phyloP scores from a whole-genome alignment of 2,797 vertebrate species.

The Centroberyx gerrardi region DNA sequence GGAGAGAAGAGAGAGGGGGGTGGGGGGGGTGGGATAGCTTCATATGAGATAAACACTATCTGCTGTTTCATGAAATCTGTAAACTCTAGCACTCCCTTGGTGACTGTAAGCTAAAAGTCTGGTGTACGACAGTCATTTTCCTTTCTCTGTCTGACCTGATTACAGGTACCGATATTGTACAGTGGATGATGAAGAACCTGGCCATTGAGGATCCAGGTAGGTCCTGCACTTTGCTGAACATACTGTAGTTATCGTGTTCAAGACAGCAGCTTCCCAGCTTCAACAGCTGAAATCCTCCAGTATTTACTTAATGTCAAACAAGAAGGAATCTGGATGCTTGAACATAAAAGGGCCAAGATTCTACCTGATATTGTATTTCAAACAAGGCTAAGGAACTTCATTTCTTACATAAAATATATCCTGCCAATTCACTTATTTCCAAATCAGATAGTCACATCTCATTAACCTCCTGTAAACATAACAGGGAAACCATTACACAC shows the following conservation, averaged over 20 bases:
- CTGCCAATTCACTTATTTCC: no score
- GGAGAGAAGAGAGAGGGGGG: neutral
- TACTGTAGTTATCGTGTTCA: neutral
- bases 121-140: neutral
- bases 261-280: no score
- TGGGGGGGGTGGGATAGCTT: neutral
- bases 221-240: constrained; percentile 15
- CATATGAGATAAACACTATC: neutral
- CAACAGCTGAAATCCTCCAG: neutral
- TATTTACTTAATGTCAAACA: no score
- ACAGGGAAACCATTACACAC: no score
- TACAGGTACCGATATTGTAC: constrained; percentile 94
- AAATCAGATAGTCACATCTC: no score
- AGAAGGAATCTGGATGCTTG: no score
- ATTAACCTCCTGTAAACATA: no score
- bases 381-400: no score
- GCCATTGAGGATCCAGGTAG: constrained; percentile 95
- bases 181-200: constrained; percentile 98
- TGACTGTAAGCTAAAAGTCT: neutral
- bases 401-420: no score
- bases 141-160: constrained; percentile 46
- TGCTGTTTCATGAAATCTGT: neutral
- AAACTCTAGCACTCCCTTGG: neutral
- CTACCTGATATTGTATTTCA: no score
- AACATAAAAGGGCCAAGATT: no score